Base-by-base conservation (phyloP, 2,113 vertebrate species). In the Oncorhynchus masou region DNA sequence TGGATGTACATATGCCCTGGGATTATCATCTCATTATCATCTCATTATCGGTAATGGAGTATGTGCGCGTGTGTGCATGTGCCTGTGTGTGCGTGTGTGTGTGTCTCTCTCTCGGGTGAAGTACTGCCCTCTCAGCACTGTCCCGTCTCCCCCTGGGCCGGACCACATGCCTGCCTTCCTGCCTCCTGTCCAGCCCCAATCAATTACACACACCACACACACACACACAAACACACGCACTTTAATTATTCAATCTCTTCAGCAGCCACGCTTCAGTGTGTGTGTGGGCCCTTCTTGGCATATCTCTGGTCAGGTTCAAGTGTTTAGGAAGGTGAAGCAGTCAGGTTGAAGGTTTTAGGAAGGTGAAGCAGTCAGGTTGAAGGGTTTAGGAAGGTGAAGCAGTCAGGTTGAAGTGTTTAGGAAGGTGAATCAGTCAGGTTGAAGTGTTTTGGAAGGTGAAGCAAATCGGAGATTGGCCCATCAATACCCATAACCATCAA, bases 111-210 rank as follows among this genome's bases (percentile, higher is more conserved):
- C 15, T 45, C 75, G 83, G 81, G 85, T 89, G 79, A 92, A 89
- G 85, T 88, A 91, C 90, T 90, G 89, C 87, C 88, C 85, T 85
- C 81, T 92, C 89, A 91, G 89, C 91, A 87, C 78, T 80, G 85
- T 83, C 76, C 81, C 84, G 12, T 54, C 4, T 78, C 84, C 89
- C 84, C 84, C 69, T 82, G 89, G 88, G 88, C 79, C 83, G 69
- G 68, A 84, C 85, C 84, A 81, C 85, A 87, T 84, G 83, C 83
- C 79, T 89, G 85, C 85, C 39, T 45, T 45, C 9, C 88, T 88
- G 89, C 81, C 88, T 90, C 86, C 87, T 88, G 88, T 89, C 87
- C 84, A 85, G 85, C 87, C 85, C 81, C 86, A 91, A 91, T 91
- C 91, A 88, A 91, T 91, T 85, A 83, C 74, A 75, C 74, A 80